Evolutionary conservation across 2,113 vertebrate genomes (phyloP).

Genomic region (Sander lucioperca): DNA sequence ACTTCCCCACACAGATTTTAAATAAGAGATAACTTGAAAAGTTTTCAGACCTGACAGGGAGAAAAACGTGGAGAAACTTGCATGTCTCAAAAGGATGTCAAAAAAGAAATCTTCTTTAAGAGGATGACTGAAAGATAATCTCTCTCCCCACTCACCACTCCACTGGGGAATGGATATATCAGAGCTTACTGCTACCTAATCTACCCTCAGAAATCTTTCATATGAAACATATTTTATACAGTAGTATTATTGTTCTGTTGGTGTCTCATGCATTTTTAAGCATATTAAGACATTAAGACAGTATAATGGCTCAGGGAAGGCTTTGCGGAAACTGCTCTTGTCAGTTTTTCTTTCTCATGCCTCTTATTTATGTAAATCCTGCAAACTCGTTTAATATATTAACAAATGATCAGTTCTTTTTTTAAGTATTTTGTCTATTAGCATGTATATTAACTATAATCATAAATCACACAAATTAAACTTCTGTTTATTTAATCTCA

Average conservation of each 20-base stretch:
- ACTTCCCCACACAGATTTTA: not conserved
- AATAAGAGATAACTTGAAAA: not conserved
- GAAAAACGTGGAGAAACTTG: not conserved
- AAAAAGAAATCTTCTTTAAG: conserved; percentile 7
- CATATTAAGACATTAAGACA: too few relatives aligned
- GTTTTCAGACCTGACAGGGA: not conserved
- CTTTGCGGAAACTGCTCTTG: not conserved
- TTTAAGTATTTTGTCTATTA: not conserved
- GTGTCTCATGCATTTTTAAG: not conserved
- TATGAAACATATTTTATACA: not conserved
- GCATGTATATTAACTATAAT: not conserved
- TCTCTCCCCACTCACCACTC: not conserved
- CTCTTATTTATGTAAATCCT: not conserved
- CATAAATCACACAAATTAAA: not conserved
- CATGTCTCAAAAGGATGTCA: not conserved
- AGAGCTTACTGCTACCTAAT: conserved; percentile 3
- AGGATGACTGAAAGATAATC: conserved; percentile 18
- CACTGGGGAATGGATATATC: not conserved
- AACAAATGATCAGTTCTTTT: not conserved
- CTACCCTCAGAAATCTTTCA: not conserved
- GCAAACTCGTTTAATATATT: not conserved
- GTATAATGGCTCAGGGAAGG: not conserved
- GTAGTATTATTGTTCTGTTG: not conserved
- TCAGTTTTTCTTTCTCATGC: not conserved
- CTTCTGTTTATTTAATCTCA: not conserved